These are phyloP conservation scores for Anorthoa munda DNA, from an alignment of 2,888 invertebrate genomes.

Conservation along the genomic window DNA sequence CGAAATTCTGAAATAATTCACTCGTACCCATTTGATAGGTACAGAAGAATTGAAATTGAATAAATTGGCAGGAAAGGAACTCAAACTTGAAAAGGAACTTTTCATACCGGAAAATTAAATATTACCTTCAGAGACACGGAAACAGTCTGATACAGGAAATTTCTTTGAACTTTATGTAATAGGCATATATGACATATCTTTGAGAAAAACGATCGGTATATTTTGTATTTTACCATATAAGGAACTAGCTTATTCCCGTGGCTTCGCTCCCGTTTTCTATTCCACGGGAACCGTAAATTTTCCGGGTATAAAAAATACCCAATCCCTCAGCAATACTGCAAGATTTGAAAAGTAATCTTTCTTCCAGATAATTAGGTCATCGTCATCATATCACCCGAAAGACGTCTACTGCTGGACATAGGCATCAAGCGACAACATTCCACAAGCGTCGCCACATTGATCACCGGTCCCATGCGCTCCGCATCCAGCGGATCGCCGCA, in stretches of 20 bases:
- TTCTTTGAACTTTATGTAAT: slow-evolving; percentile 34
- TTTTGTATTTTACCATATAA: slow-evolving; percentile 18
- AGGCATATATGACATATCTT: slow-evolving; percentile 22
- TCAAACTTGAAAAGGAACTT: slow-evolving; percentile 39
- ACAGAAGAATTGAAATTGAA: slow-evolving; percentile 25
- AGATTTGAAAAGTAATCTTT: no score
- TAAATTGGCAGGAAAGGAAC: slow-evolving; percentile 20
- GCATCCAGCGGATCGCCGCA: no score
- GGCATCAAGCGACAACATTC: no score
- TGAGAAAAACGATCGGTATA: neutral
- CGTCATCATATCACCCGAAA: no score
- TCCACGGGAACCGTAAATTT: no score
- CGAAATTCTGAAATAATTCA: slow-evolving; percentile 9
- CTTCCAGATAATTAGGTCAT: no score
- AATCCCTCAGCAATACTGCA: no score
- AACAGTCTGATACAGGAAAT: slow-evolving; percentile 12
- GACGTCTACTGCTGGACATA: no score
- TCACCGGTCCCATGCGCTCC: no score
- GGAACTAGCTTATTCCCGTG: neutral
- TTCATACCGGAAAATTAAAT: slow-evolving; percentile 53
- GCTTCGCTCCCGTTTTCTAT: no score
- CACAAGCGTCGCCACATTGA: no score
- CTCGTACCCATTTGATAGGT: neutral
- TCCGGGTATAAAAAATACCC: no score
- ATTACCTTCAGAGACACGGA: slow-evolving; percentile 12